These are phyloP conservation scores for Masnerella sp. DNA, from an alignment of 2,888 invertebrate genomes.

Conservation along the genomic window DNA sequence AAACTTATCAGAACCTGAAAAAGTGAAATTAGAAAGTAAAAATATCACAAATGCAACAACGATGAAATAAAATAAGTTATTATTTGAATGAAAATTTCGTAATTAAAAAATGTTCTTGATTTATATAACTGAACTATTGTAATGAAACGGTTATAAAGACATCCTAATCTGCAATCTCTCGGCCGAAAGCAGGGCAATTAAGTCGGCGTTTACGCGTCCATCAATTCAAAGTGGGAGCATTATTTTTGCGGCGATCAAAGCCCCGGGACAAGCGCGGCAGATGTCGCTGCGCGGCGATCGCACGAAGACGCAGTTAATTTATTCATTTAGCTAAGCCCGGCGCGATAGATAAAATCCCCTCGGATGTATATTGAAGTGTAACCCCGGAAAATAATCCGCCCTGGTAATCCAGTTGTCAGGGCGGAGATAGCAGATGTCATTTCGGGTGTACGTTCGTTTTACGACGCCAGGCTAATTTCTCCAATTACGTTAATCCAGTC, in stretches of 20 bases:
- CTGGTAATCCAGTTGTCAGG: conserved; percentile 48
- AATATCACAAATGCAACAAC: too few species aligned
- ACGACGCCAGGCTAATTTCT: conserved; percentile 46
- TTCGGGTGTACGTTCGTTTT: conserved; percentile 33
- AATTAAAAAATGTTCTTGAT: too few species aligned
- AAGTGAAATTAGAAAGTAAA: too few species aligned
- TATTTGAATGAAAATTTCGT: too few species aligned
- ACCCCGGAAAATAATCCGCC: conserved; percentile 48
- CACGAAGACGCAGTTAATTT: conserved; percentile 32
- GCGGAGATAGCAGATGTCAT: conserved; percentile 49
- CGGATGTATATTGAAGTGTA: conserved; percentile 44
- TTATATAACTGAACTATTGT: too few species aligned
- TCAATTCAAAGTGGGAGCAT: conserved; percentile 7
- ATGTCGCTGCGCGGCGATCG: conserved; percentile 23
- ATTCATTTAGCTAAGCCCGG: conserved; percentile 39
- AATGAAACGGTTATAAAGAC: too few species aligned
- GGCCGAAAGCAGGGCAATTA: too few species aligned
- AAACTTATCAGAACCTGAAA: too few species aligned
- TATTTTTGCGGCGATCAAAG: conserved; percentile 16
- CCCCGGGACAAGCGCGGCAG: not conserved
- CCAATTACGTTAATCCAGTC: conserved; percentile 37
- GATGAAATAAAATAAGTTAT: too few species aligned
- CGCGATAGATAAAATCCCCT: conserved; percentile 43
- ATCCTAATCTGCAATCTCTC: too few species aligned
- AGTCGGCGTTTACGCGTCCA: conserved; percentile 1